Evolutionary conservation across 2,888 invertebrate genomes (phyloP), one percentile per base, ranked within the genome.

Genomic region (Agrilus cyanescens): DNA sequence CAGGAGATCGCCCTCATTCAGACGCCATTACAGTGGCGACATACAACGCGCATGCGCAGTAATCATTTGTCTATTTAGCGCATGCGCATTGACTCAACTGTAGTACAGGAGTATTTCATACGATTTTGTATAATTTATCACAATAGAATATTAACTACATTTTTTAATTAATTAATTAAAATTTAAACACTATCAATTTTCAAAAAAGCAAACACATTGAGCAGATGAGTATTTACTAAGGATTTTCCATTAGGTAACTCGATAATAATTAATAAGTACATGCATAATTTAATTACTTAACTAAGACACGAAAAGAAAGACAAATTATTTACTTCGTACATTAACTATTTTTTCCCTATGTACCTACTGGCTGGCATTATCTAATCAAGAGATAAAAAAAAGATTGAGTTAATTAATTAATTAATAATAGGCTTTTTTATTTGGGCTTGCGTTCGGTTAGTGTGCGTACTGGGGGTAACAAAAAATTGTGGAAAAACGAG

Each of bases 141-240:
- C 25, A 25, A 25, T 10, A 10, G 8, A 10, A 20, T 20, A 20
- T 20, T 20, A 20, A 25, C 25, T 25, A 25, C 3, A 25, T 25
- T 10, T 25, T 25, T 25, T 25, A 25, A 33, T 20, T 32, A 12
- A 32, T 14, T 36, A 36, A 41, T 16, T 29, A 30, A 41, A 38
- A 45, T 45, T 49, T 49, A 45, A 41, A 46, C 47, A 47, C 46
- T 45, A 45, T 46, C 45, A 46, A 50, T 50, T 48, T 44, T 40
- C 25, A 32, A 43, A 43, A 50, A 50, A 45, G 38, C 47, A 50
- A 52, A 49, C 47, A 47, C 50, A 49, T 57, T 56, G 56, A 56
- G 56, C 55, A 57, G 51, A 54, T 53, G 51, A 51, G 51, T 48
- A 50, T 48, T 47, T 50, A 46, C 45, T 43, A 47, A 44, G 49